Evolutionary conservation across 2,888 invertebrate species (phyloP).

Genomic region (Ectemnius continuus): DNA sequence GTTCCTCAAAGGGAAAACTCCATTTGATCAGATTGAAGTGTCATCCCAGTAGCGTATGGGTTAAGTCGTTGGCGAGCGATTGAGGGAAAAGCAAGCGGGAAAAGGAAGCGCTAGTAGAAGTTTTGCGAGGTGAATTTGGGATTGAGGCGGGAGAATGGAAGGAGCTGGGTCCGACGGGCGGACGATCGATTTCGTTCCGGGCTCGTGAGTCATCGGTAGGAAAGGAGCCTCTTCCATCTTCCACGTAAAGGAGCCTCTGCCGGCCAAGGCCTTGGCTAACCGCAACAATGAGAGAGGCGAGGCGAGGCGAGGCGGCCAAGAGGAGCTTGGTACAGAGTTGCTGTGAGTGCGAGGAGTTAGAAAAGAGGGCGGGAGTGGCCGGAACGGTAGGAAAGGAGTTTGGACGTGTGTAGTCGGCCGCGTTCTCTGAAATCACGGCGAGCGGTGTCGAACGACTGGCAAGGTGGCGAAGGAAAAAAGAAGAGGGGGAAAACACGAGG

Average conservation of each 20-base stretch:
- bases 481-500: constrained; percentile 23
- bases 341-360: neutral
- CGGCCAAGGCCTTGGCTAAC: constrained; percentile 41
- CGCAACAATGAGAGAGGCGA: constrained; percentile 29
- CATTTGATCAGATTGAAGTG: too few relatives aligned
- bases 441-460: neutral
- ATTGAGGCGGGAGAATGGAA: constrained; percentile 21
- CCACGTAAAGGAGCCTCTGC: constrained; percentile 42
- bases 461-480: constrained; percentile 1
- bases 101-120: neutral
- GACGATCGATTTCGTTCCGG: constrained; percentile 48
- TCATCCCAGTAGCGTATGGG: too few relatives aligned
- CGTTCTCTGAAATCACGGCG: constrained; percentile 6
- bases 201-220: constrained; percentile 46
- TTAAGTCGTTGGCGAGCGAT: neutral
- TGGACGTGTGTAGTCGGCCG: constrained; percentile 2
- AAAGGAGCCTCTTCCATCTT: constrained; percentile 52
- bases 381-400: constrained; percentile 1
- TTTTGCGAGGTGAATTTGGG: constrained; percentile 7
- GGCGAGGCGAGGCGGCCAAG: neutral
- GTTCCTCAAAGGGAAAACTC: too few relatives aligned
- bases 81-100: neutral
- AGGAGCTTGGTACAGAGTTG: neutral
- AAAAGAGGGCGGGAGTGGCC: constrained; percentile 9
- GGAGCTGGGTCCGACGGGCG: constrained; percentile 9